Evolutionary conservation across 2,113 vertebrate species (phyloP), one percentile per base, ranked within the genome.

Genomic region (Machaerirhynchus nigripectus): DNA sequence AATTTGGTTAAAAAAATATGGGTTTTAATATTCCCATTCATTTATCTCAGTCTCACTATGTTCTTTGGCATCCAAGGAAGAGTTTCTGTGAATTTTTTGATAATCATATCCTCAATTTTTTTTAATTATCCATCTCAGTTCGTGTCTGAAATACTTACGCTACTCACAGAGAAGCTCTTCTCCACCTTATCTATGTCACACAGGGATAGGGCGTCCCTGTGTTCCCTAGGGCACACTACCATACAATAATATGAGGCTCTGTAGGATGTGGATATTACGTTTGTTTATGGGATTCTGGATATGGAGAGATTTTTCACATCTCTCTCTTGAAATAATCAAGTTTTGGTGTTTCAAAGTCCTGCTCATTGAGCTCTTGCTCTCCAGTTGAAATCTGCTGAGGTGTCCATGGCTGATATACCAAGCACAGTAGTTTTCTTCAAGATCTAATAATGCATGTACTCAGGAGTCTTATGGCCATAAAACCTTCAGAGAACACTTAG

Each of bases 191-290:
- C 28, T 5, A 4, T 52, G 23, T 35, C 35, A 75, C 30, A 52
- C 1, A 52, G 11, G 21, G 31, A 21, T 22, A 22, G 31, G 6
- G 6, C 59, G 13, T 9, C 14, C 30, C 52, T 76, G 26, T 35
- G 3, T 24, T 6, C 10, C 1, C 13, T 30, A n/a, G 16, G 68
- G 1, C 12, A 49, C 1, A 1, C 22, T 23, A 47, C 4, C 22
- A 63, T 52, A 35, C 4, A 57, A 20, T 27, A 28, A 33, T 68
- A 37, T 22, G 19, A 59, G 5, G 31, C 11, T 60, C 59, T 37
- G 18, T 55, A 37, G 46, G 15, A 64, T 18, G 22, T 40, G 18
- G 3, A 22, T n/a, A 9, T 19, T 22, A 15, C 21, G 9, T 73
- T 68, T 49, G 4, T 64, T 68, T 31, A 86, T 12, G 37, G 13